Percentiles rank a stretch among this genome's conserved stretches.
Conservation (phyloP, 1,140 invertebrate species). For the Lepidurus couesii region DNA sequence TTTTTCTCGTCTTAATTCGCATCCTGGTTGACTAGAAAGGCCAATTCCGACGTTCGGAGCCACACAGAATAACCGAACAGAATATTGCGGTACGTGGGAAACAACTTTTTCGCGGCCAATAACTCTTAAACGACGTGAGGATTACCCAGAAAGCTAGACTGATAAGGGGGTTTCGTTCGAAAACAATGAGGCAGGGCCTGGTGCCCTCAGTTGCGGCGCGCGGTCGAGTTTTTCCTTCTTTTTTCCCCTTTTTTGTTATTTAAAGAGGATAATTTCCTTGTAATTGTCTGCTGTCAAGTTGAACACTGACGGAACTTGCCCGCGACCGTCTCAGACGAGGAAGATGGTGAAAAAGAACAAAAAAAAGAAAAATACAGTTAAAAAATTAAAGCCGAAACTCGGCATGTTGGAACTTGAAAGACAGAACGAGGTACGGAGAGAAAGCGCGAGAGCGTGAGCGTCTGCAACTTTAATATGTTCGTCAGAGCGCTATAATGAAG, state of each 20-base stretch:
- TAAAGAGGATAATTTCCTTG: background rate
- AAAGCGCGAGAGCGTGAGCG: slow-evolving; percentile 13
- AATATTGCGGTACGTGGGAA: background rate
- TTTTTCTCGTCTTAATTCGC: background rate
- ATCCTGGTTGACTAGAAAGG: background rate
- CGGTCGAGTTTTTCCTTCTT: background rate
- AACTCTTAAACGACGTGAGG: background rate
- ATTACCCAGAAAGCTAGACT: slow-evolving; percentile 7
- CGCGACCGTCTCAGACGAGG: background rate
- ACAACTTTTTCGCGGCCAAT: slow-evolving; percentile 1
- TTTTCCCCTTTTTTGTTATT: background rate
- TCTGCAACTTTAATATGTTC: slow-evolving; percentile 16
- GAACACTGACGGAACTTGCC: background rate
- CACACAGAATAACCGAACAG: background rate
- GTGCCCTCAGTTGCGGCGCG: background rate
- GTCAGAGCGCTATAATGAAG: slow-evolving; percentile 15
- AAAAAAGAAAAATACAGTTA: background rate
- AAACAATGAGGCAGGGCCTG: background rate
- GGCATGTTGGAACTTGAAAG: slow-evolving; percentile 6
- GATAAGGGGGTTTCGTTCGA: background rate
- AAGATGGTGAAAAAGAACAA: background rate
- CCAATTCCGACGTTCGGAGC: background rate
- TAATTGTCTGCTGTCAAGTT: slow-evolving; percentile 22
- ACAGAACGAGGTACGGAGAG: background rate
- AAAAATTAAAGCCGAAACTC: too few relatives aligned